phyloP scores from a whole-genome alignment of 2,113 vertebrate species.

The Camelus dromedarius region DNA sequence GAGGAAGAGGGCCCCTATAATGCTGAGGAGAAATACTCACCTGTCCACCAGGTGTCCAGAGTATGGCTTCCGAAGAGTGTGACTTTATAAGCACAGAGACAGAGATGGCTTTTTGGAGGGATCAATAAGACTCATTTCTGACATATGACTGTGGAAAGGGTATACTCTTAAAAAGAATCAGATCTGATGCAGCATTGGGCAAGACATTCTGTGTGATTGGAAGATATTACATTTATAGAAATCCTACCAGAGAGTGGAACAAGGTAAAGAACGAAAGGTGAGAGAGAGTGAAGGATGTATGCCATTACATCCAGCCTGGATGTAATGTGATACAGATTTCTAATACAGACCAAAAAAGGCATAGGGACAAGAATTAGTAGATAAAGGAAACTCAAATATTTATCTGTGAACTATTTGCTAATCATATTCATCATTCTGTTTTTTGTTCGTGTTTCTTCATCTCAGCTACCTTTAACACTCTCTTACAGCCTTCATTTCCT shows the following conservation, averaged over 20 bases:
- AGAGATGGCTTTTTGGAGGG: neutral
- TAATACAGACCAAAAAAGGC: neutral
- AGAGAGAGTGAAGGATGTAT: neutral
- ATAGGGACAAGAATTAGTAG: neutral
- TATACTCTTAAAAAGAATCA: slow-evolving; percentile 1
- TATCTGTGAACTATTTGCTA: neutral
- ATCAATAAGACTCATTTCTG: neutral
- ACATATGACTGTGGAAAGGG: neutral
- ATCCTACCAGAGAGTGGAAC: neutral
- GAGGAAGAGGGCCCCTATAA: neutral
- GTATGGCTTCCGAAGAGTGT: neutral
- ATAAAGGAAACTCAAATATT: slow-evolving; percentile 28
- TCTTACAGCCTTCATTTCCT: neutral
- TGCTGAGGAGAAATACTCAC: neutral
- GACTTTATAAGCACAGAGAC: neutral
- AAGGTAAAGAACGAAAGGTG: neutral
- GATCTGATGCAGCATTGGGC: neutral
- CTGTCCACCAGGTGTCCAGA: neutral
- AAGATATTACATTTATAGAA: neutral
- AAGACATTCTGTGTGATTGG: neutral
- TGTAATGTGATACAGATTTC: neutral
- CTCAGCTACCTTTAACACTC: neutral
- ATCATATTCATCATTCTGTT: neutral
- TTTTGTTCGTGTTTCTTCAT: neutral
- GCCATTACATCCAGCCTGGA: neutral